A percentile compares a stretch with the other conserved stretches of the same genome.
These are phyloP conservation scores for Pogonognathellus flavescens DNA, from an alignment of 1,140 invertebrate species.

Conservation along the genomic window DNA sequence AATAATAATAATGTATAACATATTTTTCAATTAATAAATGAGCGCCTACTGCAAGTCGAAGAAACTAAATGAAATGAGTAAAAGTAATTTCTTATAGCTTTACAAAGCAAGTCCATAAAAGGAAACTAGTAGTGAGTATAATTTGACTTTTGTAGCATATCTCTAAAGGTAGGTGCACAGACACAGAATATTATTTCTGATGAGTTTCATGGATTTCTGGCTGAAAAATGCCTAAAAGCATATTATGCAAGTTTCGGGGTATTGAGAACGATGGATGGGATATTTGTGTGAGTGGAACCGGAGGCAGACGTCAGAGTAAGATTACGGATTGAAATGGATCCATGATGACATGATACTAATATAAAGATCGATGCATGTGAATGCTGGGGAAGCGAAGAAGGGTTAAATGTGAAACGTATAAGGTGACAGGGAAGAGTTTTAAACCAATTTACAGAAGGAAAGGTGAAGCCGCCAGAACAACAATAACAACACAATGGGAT, in stretches of 20 bases:
- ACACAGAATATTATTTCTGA: no score
- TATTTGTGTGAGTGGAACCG: constrained; percentile 45
- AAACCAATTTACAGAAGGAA: constrained; percentile 57
- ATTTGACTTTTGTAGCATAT: no score
- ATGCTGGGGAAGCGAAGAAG: constrained; percentile 23
- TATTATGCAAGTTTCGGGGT: not conserved
- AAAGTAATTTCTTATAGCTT: no score
- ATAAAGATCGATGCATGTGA: constrained; percentile 46
- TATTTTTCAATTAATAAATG: no score
- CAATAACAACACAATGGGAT: constrained; percentile 41
- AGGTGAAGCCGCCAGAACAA: constrained; percentile 55
- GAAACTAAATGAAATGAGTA: no score
- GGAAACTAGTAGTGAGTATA: no score
- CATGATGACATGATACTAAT: constrained; percentile 36
- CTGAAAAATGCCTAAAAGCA: no score
- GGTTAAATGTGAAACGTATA: constrained; percentile 53
- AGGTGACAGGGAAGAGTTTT: constrained; percentile 40
- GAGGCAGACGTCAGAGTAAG: constrained; percentile 43
- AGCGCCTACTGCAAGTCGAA: no score
- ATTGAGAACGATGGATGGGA: not conserved
- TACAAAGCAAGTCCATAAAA: no score
- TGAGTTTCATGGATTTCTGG: no score
- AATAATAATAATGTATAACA: no score
- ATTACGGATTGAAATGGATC: constrained; percentile 39
- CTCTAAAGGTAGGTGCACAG: no score